Evolutionary conservation across 2,797 vertebrate genomes (phyloP).

Genomic region (Spinus pinus): DNA sequence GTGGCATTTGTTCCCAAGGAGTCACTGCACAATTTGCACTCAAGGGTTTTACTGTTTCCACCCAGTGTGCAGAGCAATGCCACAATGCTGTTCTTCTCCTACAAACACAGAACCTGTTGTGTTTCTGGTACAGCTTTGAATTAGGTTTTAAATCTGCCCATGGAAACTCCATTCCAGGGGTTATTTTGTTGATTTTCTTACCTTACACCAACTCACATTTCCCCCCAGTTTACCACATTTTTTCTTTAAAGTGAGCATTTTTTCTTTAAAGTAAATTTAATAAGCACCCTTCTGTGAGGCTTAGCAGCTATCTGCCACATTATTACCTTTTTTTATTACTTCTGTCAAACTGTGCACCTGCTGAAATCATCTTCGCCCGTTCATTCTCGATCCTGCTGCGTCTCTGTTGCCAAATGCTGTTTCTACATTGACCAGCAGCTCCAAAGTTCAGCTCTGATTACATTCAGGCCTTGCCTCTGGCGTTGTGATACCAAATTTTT

Average conservation of each 20-base stretch:
- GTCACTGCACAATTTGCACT: background rate
- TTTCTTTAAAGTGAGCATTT: background rate
- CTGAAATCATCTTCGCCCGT: background rate
- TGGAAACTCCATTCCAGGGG: background rate
- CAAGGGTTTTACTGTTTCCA: background rate
- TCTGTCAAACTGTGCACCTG: background rate
- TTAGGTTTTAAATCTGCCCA: background rate
- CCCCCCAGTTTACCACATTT: background rate
- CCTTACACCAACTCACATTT: background rate
- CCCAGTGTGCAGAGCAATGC: background rate
- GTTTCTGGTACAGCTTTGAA: background rate
- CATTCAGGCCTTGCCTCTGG: background rate
- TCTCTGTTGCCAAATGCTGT: background rate
- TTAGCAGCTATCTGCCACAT: background rate
- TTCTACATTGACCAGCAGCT: background rate
- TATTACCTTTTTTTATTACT: background rate
- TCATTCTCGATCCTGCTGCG: fast-evolving
- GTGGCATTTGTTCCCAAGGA: background rate
- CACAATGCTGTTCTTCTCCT: background rate
- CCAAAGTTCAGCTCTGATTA: background rate
- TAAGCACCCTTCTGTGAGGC: background rate
- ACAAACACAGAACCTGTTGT: background rate
- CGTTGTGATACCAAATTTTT: background rate
- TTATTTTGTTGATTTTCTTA: background rate
- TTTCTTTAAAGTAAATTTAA: background rate